Evolutionary conservation across 2,113 vertebrate genomes (phyloP).

Genomic region (Stigmatopora nigra): DNA sequence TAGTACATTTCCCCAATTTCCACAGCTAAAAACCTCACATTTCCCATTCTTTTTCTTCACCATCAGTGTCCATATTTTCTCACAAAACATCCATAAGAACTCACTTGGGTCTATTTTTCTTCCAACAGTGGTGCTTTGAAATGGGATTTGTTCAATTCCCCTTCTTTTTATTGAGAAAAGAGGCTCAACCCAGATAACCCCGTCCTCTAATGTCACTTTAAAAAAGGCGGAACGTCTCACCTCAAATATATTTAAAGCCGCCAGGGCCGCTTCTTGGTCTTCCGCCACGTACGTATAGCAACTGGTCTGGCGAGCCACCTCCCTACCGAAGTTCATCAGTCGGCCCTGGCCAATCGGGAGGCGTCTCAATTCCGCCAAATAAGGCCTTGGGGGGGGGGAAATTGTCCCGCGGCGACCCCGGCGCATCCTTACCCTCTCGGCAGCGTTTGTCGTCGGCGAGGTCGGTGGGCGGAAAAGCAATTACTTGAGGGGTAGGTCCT

Average conservation of each 20-base stretch:
- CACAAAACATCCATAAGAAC: no score
- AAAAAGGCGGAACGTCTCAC: constrained; percentile 32
- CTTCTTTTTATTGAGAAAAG: no score
- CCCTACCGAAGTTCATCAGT: constrained; percentile 59
- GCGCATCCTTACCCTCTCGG: constrained; percentile 40
- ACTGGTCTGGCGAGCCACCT: constrained; percentile 49
- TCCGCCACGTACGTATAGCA: constrained; percentile 67
- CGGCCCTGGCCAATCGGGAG: neutral
- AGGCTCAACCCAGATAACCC: neutral
- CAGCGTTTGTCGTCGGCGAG: constrained; percentile 31
- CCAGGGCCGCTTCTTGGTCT: constrained; percentile 48
- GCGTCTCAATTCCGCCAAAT: constrained; percentile 13
- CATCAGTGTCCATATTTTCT: no score
- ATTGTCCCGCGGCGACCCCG: constrained; percentile 37
- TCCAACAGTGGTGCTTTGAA: no score
- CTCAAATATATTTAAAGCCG: constrained; percentile 55
- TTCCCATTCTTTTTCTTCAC: no score
- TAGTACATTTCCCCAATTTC: no score
- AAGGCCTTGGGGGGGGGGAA: constrained; percentile 23
- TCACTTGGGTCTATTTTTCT: no score
- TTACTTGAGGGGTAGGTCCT: constrained; percentile 51
- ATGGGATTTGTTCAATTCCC: no score
- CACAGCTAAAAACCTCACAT: no score
- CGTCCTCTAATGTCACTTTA: neutral
- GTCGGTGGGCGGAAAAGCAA: constrained; percentile 48